Evolutionary conservation across 1,140 invertebrate species (phyloP).

Genomic region (Drosophila varians): DNA sequence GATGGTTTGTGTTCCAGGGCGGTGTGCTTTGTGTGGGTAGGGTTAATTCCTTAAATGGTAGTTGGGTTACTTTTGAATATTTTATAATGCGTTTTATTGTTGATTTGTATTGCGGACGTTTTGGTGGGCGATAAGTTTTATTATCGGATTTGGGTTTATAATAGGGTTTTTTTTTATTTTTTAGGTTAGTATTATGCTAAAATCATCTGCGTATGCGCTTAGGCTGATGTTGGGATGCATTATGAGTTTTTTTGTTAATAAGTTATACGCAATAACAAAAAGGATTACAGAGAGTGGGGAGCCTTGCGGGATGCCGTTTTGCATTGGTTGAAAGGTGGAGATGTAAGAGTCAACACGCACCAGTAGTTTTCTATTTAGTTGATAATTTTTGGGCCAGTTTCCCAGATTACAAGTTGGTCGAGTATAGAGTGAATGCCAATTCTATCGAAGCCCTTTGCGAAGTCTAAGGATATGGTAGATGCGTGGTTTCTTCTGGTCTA

Average conservation of each 20-base stretch:
- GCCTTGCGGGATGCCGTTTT: too few relatives aligned
- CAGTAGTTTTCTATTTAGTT: constrained; percentile 15
- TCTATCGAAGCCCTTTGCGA: constrained; percentile 1
- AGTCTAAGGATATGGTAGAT: neutral
- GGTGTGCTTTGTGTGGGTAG: too few relatives aligned
- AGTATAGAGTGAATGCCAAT: too few relatives aligned
- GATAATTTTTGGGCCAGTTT: constrained; percentile 2
- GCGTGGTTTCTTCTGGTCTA: neutral
- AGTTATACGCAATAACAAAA: constrained; percentile 9
- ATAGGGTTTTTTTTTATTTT: neutral
- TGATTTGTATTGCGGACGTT: too few relatives aligned
- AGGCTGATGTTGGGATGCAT: constrained; percentile 6
- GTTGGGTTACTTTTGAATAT: too few relatives aligned
- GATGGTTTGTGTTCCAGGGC: too few relatives aligned
- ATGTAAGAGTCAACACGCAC: constrained; percentile 7
- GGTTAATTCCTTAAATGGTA: too few relatives aligned
- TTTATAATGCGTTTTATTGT: too few relatives aligned
- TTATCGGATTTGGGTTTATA: too few relatives aligned
- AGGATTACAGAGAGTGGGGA: too few relatives aligned
- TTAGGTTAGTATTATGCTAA: neutral
- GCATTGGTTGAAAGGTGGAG: constrained; percentile 3
- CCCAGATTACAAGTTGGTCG: too few relatives aligned
- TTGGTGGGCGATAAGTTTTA: too few relatives aligned
- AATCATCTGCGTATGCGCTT: neutral
- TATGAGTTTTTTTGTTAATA: neutral